phyloP scores from a whole-genome alignment of 2,888 invertebrate genomes.

The Lasioglossum morio region DNA sequence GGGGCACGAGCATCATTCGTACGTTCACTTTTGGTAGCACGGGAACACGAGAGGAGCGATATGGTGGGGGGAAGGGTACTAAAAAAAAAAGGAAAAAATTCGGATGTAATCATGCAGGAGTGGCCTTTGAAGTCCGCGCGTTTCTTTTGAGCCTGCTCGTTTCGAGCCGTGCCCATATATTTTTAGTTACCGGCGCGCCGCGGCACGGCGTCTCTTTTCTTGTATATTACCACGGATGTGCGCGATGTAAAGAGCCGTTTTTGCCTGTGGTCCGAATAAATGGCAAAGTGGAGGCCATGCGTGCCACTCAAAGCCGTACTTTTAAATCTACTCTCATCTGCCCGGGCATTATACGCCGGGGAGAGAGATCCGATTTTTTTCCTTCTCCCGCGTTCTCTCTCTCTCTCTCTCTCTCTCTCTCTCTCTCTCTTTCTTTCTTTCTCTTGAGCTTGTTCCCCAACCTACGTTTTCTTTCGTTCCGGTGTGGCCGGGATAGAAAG shows the following conservation, averaged over 20 bases:
- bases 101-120: constrained; percentile 38
- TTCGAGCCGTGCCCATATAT: constrained; percentile 57
- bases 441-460: background rate
- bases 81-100: constrained; percentile 26
- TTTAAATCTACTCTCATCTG: constrained; percentile 50
- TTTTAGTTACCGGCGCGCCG: constrained; percentile 54
- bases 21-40: background rate
- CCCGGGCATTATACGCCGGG: constrained; percentile 39
- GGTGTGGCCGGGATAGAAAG: background rate
- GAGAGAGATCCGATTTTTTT: constrained; percentile 48
- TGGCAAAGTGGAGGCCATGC: constrained; percentile 46
- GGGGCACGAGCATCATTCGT: background rate
- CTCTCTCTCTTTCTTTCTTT: background rate
- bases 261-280: constrained; percentile 57
- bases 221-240: constrained; percentile 42
- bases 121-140: constrained; percentile 50
- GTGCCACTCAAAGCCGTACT: constrained; percentile 54
- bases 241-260: constrained; percentile 47
- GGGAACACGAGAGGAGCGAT: background rate
- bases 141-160: constrained; percentile 56
- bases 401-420: background rate
- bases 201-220: constrained; percentile 30
- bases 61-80: background rate
- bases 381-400: background rate
- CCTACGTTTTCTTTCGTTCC: background rate